phyloP scores from a whole-genome alignment of 2,888 invertebrate species.

The Ecliptopera silaceata region DNA sequence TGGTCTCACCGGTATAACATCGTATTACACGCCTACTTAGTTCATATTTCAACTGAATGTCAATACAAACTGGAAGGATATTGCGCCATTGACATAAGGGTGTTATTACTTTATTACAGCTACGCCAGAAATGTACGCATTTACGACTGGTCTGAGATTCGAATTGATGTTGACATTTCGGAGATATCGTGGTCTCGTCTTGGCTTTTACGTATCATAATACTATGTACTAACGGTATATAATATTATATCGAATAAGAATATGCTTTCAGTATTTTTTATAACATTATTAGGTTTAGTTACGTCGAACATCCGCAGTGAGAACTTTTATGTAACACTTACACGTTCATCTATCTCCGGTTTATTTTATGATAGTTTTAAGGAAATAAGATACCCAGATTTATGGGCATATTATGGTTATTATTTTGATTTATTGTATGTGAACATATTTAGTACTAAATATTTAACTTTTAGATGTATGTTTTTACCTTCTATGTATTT shows the following conservation, averaged over 20 bases:
- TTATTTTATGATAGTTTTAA: too few relatives aligned
- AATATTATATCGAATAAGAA: not conserved
- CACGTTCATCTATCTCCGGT: too few relatives aligned
- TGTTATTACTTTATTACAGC: not conserved
- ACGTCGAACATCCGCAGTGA: too few relatives aligned
- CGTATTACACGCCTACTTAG: not conserved
- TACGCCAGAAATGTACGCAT: conserved; percentile 1
- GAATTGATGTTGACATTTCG: not conserved
- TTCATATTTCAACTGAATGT: conserved; percentile 15
- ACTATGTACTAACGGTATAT: too few relatives aligned
- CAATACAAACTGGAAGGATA: conserved; percentile 7
- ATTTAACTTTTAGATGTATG: too few relatives aligned
- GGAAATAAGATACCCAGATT: too few relatives aligned
- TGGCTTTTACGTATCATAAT: not conserved
- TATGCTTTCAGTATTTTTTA: not conserved
- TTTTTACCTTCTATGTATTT: too few relatives aligned
- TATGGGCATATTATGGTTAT: too few relatives aligned
- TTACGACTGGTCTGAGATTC: conserved; percentile 1
- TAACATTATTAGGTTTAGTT: not conserved
- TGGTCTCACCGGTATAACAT: not conserved
- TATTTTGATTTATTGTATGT: too few relatives aligned
- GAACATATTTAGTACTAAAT: too few relatives aligned
- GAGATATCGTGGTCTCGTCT: not conserved
- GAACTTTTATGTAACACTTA: too few relatives aligned
- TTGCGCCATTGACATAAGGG: conserved; percentile 10